phyloP scores from a whole-genome alignment of 2,797 vertebrate genomes.

The Micromesistius poutassou region DNA sequence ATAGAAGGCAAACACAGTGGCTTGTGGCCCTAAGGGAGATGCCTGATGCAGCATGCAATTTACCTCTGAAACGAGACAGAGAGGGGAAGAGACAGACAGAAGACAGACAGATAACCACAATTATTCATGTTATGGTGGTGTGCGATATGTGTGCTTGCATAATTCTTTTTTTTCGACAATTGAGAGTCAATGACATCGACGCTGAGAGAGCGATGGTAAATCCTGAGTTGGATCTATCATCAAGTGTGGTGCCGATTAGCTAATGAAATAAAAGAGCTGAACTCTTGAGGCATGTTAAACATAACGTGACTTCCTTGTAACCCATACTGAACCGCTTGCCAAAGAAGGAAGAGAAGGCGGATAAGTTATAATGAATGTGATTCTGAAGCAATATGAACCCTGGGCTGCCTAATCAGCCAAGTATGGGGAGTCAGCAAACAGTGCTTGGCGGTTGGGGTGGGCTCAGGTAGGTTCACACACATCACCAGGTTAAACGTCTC shows the following conservation, averaged over 20 bases:
- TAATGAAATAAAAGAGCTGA: not conserved
- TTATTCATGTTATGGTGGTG: not conserved
- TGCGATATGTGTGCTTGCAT: not conserved
- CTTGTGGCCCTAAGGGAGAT: not conserved
- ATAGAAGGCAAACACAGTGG: not conserved
- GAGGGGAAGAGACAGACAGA: not conserved
- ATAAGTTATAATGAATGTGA: not conserved
- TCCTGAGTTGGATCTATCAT: not conserved
- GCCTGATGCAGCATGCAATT: not conserved
- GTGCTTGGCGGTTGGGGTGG: constrained; percentile 12
- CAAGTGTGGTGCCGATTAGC: not conserved
- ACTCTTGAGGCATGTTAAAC: not conserved
- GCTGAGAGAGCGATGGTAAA: not conserved
- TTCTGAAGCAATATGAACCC: constrained; percentile 36
- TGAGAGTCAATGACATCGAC: not conserved
- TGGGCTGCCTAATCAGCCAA: constrained; percentile 2
- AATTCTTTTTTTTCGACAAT: not conserved
- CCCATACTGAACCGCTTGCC: not conserved
- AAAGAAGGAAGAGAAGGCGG: not conserved
- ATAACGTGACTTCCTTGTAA: not conserved
- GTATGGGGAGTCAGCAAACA: constrained; percentile 37
- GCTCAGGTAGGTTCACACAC: not conserved
- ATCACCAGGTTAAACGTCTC: not conserved
- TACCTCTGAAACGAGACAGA: not conserved
- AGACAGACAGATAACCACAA: not conserved